Percentiles rank a stretch among this genome's conserved stretches.
phyloP scores from a whole-genome alignment of 1,140 invertebrate species.

The Amphibalanus amphitrite region DNA sequence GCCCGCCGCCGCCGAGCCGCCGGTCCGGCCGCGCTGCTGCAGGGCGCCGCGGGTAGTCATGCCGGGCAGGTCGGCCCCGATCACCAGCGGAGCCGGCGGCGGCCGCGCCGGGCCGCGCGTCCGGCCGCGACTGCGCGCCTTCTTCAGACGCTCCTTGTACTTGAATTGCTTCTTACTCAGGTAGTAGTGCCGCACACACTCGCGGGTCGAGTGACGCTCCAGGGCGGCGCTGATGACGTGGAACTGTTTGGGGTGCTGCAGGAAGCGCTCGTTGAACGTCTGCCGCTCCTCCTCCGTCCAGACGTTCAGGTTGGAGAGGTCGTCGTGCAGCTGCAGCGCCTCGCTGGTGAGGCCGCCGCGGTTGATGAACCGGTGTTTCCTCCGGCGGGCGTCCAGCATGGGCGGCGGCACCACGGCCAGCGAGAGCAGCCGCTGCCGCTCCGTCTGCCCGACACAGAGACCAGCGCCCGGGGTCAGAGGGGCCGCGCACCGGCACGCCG shows the following conservation, averaged over 20 bases:
- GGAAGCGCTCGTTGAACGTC: slow-evolving; percentile 68
- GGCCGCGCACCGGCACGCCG: too few species aligned
- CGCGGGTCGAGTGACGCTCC: slow-evolving; percentile 76
- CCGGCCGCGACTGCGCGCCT: slow-evolving; percentile 46
- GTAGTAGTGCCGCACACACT: slow-evolving; percentile 94
- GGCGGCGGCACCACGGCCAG: slow-evolving; percentile 92
- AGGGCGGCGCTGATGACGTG: slow-evolving; percentile 76
- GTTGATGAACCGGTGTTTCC: slow-evolving; percentile 48
- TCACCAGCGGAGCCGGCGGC: slow-evolving; percentile 16
- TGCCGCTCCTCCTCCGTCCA: slow-evolving; percentile 75
- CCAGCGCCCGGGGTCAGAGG: too few species aligned
- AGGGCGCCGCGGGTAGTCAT: slow-evolving; percentile 32
- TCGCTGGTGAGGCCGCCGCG: slow-evolving; percentile 74
- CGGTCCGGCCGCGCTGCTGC: slow-evolving; percentile 48
- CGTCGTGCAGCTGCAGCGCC: slow-evolving; percentile 71
- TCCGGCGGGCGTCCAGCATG: slow-evolving; percentile 36
- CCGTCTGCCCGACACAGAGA: slow-evolving; percentile 40
- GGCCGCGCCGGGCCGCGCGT: slow-evolving; percentile 15
- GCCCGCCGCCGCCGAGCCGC: slow-evolving; percentile 4
- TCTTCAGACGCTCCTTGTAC: slow-evolving; percentile 83
- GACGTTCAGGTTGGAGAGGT: slow-evolving; percentile 63
- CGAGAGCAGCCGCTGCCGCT: slow-evolving; percentile 93
- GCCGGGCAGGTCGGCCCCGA: slow-evolving; percentile 18
- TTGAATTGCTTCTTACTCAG: slow-evolving; percentile 92
- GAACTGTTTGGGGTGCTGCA: slow-evolving; percentile 96